Base-by-base conservation (phyloP, 2,113 vertebrate species). In the Theropithecus gelada region DNA sequence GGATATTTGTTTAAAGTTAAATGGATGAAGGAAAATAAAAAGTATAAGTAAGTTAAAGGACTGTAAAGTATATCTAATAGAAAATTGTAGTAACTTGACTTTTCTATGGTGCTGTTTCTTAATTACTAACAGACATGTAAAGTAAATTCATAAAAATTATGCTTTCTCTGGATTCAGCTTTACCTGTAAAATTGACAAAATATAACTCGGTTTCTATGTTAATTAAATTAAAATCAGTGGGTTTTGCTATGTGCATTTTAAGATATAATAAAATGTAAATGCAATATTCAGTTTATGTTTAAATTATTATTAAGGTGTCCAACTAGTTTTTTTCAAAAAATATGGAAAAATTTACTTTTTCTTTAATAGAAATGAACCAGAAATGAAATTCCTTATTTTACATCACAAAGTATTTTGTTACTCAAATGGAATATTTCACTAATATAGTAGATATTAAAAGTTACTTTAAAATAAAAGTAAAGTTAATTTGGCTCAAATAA, bases 1-100 rank as follows among this genome's bases (percentile, higher is more conserved):
- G 84, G 14, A 45, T n/a, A 52, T 96, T n/a, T 76, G 88, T 98
- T 64, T n/a, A 90, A 95, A n/a, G 20, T 4, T 78, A 70, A 23
- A 40, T 43, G 8, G 88, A 73, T 93, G 48, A 95, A 79, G 38
- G 97, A 93, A 80, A 52, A 40, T 23, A 96, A 80, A 88, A 87
- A 45, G 30, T 48, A 11, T 48, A 84, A 78, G 22, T 38, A 66
- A 68, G 30, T 30, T 40, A 11, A 85, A 52, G 12, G 0, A 6
- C 11, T 55, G 0, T 52, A 55, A 73, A 68, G 3, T 84, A 4
- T 87, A 87, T 40, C 12, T 48, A 75, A 79, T 30, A 30, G 23
- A 88, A 93, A 87, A 48, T 27, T 35, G 0, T 55, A 3, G 0
- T n/a, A 73, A 75, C 20, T 57, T 5, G 8, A 40, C 10, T 66